Evolutionary conservation across 2,888 invertebrate species (phyloP), one percentile per base, ranked within the genome.

Genomic region (Latrodectus elegans): DNA sequence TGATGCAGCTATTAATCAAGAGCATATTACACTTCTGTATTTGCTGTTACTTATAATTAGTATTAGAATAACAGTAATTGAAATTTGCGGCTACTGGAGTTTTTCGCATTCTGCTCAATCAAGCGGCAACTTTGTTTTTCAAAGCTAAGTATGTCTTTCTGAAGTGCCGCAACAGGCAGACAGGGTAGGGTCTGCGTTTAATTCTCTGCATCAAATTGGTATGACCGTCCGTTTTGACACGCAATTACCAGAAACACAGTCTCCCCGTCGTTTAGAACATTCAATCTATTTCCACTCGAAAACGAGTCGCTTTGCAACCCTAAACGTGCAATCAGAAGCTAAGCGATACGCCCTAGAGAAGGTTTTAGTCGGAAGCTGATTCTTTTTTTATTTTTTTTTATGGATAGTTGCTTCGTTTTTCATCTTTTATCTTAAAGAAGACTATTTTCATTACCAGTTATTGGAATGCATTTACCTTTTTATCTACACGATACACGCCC

Each of bases 141-240:
- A 38, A 38, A 38, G 14, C n/a, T 15, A 60, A 60, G 6, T 60
- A 15, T 60, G 12, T 11, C n/a, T 60, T 11, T 15, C 60, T 51
- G 49, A n/a, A 11, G 14, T 49, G 22, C 71, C 71, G 49, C 76
- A 8, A 11, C 11, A 51, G 76, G 76, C 74, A 65, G 8, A 38
- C 64, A n/a, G 38, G 38, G 52, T n/a, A n/a, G 67, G 60, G 71
- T 64, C 60, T 14, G 38, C 14, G 15, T 67, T 60, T 83, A 83
- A 83, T 76, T 83, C 83, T 68, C 17, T 75, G 76, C 76, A 76
- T 83, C 83, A 83, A 83, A 83, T 83, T 76, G 83, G 76, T 70
- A 68, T 75, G 67, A 70, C 75, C 74, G 75, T 12, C 75, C 70
- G 26, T 70, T 76, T 70, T 83, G 83, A 83, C 83, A 83, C 60